A percentile compares a stretch with the other conserved stretches of the same genome.
Conservation (phyloP, 2,888 invertebrate species). For the Yponomeuta evonymella region DNA sequence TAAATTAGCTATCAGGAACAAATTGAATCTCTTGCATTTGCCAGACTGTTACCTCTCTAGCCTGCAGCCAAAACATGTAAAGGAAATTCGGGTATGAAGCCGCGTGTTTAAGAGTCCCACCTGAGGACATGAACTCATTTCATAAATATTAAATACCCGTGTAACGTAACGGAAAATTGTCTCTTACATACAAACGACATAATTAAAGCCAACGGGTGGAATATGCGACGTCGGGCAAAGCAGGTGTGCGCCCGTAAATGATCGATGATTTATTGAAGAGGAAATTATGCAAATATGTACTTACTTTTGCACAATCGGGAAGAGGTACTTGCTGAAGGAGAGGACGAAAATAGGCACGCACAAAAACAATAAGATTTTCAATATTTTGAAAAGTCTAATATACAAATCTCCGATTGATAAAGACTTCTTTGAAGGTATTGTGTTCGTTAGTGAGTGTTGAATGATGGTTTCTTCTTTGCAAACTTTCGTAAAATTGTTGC, state of each 20-base stretch:
- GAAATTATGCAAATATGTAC: neutral
- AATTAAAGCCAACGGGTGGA: constrained; percentile 17
- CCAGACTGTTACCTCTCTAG: constrained; percentile 43
- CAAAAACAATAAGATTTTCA: neutral
- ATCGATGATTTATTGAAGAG: neutral
- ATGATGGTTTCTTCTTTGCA: neutral
- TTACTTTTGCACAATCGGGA: neutral
- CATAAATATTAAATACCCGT: constrained; percentile 13
- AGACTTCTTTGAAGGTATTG: neutral
- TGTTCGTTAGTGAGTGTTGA: neutral
- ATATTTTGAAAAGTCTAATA: neutral
- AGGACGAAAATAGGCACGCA: neutral
- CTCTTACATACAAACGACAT: constrained; percentile 15
- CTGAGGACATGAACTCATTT: constrained; percentile 7
- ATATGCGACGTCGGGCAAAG: neutral
- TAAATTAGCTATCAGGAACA: constrained; percentile 68
- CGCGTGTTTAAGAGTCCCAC: neutral
- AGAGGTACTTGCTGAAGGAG: neutral
- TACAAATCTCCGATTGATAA: neutral
- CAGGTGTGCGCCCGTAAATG: neutral
- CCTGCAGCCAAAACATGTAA: constrained; percentile 17
- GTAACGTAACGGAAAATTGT: constrained; percentile 10
- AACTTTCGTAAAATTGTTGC: neutral
- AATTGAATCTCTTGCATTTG: constrained; percentile 60
- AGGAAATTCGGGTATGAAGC: constrained; percentile 4